Evolutionary conservation across 2,797 vertebrate species (phyloP).

Genomic region (Scyliorhinus canicula): DNA sequence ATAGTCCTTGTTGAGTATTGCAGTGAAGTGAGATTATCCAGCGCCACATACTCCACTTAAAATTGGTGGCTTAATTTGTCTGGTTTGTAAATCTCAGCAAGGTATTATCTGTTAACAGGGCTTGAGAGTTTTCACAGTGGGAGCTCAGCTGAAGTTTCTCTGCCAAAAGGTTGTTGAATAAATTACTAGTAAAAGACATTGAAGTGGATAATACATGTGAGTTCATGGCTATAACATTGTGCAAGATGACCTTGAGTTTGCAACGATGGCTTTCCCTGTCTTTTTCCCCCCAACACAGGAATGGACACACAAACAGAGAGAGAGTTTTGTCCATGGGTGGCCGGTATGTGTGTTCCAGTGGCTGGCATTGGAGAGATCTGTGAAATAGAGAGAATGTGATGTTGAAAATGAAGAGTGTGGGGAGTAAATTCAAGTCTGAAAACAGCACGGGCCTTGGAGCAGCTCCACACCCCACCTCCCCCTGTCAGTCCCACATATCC

Average conservation of each 20-base stretch:
- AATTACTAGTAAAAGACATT: background rate
- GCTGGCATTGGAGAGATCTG: background rate
- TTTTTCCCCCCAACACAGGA: background rate
- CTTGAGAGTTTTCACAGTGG: background rate
- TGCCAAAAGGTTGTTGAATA: background rate
- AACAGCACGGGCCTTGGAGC: background rate
- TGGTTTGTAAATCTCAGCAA: background rate
- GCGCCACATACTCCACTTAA: background rate
- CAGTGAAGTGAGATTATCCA: background rate
- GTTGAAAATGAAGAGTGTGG: background rate
- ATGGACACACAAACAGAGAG: background rate
- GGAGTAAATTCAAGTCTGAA: background rate
- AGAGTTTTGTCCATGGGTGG: background rate
- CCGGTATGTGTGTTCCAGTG: too few species aligned
- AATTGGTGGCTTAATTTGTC: background rate
- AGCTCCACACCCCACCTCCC: background rate
- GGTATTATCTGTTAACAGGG: background rate
- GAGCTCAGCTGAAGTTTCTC: too few species aligned
- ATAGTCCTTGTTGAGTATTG: background rate
- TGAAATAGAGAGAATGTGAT: background rate
- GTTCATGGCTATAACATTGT: background rate
- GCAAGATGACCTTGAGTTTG: background rate
- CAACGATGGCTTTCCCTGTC: background rate
- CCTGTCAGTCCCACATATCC: background rate
- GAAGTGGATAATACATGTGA: background rate